Percentiles rank a stretch among this genome's conserved stretches.
Evolutionary conservation across 2,797 vertebrate genomes (phyloP).

Genomic region (Sebastolobus alascanus): DNA sequence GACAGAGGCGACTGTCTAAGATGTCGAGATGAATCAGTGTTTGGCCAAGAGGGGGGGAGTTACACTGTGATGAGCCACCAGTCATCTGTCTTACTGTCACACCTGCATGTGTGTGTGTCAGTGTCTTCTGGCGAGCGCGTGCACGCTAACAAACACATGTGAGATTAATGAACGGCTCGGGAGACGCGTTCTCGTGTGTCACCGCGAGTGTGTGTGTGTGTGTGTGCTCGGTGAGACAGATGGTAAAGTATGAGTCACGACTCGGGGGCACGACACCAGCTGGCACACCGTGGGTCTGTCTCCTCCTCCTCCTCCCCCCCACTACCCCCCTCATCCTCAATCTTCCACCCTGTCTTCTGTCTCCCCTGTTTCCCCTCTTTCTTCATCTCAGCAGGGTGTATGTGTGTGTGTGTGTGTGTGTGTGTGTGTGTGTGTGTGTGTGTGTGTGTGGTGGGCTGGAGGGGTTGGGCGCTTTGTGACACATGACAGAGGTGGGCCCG

Average conservation of each 20-base stretch:
- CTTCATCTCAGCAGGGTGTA: slow-evolving; percentile 76
- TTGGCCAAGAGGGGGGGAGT: slow-evolving; percentile 59
- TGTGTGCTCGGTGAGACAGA: slow-evolving; percentile 73
- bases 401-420: too few relatives aligned
- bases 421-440: slow-evolving; percentile 44
- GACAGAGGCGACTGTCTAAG: slow-evolving; percentile 56
- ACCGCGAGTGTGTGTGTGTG: slow-evolving; percentile 22
- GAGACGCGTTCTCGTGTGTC: slow-evolving; percentile 32
- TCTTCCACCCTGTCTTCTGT: slow-evolving; percentile 72
- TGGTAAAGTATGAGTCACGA: slow-evolving; percentile 84
- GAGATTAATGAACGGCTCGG: slow-evolving; percentile 41
- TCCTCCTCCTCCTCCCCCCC: slow-evolving; percentile 21
- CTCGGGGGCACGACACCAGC: slow-evolving; percentile 84
- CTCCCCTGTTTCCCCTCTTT: slow-evolving; percentile 71
- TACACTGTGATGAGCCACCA: slow-evolving; percentile 59
- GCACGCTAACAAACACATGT: slow-evolving; percentile 31
- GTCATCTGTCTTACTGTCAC: slow-evolving; percentile 69
- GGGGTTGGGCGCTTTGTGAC: slow-evolving; percentile 65
- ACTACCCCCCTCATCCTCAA: slow-evolving; percentile 47
- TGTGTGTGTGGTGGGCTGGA: slow-evolving; percentile 58
- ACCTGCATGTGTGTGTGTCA: slow-evolving; percentile 59
- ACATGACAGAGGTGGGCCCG: slow-evolving; percentile 77
- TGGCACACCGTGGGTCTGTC: slow-evolving; percentile 81
- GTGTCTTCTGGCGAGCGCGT: neutral
- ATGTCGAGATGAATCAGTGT: slow-evolving; percentile 72